Percentiles rank a stretch among this genome's conserved stretches.
Evolutionary conservation across 2,888 invertebrate genomes (phyloP).

Genomic region (Macrophya annulata): DNA sequence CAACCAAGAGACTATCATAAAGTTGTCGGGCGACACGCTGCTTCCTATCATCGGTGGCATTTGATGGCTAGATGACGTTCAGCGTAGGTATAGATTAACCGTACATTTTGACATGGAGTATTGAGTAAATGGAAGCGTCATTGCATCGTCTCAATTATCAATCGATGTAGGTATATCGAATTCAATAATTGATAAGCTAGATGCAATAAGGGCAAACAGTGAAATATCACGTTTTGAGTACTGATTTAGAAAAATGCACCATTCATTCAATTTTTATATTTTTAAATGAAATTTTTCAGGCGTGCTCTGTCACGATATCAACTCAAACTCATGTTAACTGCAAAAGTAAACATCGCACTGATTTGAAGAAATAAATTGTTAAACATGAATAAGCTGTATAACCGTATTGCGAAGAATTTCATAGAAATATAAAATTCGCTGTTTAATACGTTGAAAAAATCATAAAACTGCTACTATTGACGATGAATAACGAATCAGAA

Average conservation of each 20-base stretch:
- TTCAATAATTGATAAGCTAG: not conserved
- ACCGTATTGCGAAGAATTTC: not conserved
- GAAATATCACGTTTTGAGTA: too few species aligned
- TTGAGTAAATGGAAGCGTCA: not conserved
- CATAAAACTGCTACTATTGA: not conserved
- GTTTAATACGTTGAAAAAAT: not conserved
- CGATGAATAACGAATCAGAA: not conserved
- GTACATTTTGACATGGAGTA: constrained; percentile 9
- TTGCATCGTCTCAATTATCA: not conserved
- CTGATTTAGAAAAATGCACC: not conserved
- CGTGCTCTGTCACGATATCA: not conserved
- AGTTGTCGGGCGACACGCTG: constrained; percentile 41
- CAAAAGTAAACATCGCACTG: not conserved
- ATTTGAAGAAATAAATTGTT: not conserved
- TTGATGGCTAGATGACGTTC: constrained; percentile 22
- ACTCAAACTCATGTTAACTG: not conserved
- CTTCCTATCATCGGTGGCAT: constrained; percentile 23
- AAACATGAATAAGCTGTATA: not conserved
- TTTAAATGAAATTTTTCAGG: too few species aligned
- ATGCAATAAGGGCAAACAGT: not conserved
- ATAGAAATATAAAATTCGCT: not conserved
- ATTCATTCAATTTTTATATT: not conserved
- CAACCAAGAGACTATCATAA: constrained; percentile 48
- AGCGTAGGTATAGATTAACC: constrained; percentile 24
- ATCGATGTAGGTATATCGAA: not conserved